Conservation (phyloP, 1,140 invertebrate genomes). For the Drosophila novamexicana region DNA sequence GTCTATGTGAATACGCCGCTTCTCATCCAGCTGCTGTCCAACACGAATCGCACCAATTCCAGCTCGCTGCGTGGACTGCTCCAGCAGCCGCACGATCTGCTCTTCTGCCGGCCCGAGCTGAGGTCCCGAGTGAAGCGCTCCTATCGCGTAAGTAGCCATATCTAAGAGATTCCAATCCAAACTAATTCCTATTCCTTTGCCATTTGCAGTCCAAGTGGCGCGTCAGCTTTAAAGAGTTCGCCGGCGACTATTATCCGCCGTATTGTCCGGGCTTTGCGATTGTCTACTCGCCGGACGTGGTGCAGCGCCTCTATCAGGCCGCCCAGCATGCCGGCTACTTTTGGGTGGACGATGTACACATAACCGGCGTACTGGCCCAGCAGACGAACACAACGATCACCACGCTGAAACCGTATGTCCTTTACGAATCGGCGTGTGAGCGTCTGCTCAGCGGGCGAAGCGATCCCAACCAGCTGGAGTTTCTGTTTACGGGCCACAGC, state of each 20-base stretch:
- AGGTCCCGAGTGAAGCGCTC: conserved; percentile 86
- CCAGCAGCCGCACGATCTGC: conserved; percentile 84
- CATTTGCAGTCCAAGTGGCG: conserved; percentile 89
- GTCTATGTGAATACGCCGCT: conserved; percentile 90
- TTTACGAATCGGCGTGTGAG: conserved; percentile 75
- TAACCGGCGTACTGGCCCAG: conserved; percentile 90
- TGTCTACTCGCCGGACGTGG: conserved; percentile 89
- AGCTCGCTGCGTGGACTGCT: conserved; percentile 32
- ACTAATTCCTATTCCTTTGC: background rate
- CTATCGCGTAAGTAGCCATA: conserved; percentile 84
- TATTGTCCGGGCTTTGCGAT: conserved; percentile 92
- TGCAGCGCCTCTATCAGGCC: conserved; percentile 87
- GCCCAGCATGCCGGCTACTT: conserved; percentile 89
- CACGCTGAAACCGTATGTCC: conserved; percentile 84
- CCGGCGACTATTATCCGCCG: conserved; percentile 87
- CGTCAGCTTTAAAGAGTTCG: conserved; percentile 89
- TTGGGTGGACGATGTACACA: conserved; percentile 94
- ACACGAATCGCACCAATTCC: conserved; percentile 8
- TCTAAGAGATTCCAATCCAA: too few relatives aligned
- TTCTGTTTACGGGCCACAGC: conserved; percentile 87
- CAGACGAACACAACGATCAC: conserved; percentile 87
- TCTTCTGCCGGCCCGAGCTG: conserved; percentile 86
- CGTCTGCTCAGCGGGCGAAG: conserved; percentile 61
- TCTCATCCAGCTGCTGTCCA: conserved; percentile 87
- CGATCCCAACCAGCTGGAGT: conserved; percentile 72